Evolutionary conservation across 2,113 vertebrate genomes (phyloP).

Genomic region (Sarotherodon lohbergeri): DNA sequence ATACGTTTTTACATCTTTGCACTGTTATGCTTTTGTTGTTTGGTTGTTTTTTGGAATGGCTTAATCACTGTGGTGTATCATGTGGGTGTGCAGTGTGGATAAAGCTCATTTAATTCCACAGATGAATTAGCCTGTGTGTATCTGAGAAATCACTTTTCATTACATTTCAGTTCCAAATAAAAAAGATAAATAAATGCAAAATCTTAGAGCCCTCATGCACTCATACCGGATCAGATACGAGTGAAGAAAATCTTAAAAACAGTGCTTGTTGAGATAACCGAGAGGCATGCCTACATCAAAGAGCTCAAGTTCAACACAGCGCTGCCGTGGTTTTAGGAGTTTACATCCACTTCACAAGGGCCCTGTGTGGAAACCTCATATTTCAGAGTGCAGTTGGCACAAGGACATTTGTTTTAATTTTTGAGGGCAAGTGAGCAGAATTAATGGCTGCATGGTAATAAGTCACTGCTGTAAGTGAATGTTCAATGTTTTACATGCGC

Average conservation of each 20-base stretch:
- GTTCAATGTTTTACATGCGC: background rate
- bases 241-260: background rate
- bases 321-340: background rate
- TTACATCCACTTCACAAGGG: background rate
- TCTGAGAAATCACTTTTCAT: background rate
- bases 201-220: background rate
- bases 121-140: background rate
- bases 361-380: background rate
- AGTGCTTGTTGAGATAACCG: background rate
- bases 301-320: background rate
- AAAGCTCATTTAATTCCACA: background rate
- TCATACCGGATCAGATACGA: background rate
- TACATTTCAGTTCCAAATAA: background rate
- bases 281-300: background rate
- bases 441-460: background rate
- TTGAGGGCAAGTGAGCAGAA: background rate
- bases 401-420: slow-evolving; percentile 17
- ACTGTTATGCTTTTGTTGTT: background rate
- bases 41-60: background rate
- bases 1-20: background rate
- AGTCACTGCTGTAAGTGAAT: background rate
- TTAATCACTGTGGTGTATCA: background rate
- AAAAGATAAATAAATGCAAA: background rate
- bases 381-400: background rate
- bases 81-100: background rate